Evolutionary conservation across 2,113 vertebrate species (phyloP).

Genomic region (Toxotes jaculatrix): DNA sequence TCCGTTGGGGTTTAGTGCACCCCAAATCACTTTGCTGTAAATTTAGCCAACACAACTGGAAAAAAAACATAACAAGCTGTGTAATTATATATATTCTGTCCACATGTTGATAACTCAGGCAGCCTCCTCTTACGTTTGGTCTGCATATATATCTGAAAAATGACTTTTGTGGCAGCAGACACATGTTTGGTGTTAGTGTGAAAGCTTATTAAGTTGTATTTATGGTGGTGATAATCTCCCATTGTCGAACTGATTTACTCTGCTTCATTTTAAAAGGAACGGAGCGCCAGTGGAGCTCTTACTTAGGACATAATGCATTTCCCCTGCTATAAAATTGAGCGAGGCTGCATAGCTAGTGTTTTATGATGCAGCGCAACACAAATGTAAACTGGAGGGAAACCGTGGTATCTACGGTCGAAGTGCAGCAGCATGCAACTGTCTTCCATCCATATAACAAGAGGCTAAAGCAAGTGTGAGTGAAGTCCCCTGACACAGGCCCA

Average conservation of each 20-base stretch:
- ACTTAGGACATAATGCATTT: constrained; percentile 40
- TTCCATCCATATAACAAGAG: constrained; percentile 31
- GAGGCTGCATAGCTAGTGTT: constrained; percentile 28
- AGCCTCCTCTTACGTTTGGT: not conserved
- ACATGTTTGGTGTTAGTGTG: constrained; percentile 52
- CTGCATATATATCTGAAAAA: constrained; percentile 5
- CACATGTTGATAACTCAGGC: constrained; percentile 23
- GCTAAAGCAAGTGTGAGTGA: constrained; percentile 15
- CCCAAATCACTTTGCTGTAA: constrained; percentile 15
- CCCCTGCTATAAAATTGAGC: constrained; percentile 27
- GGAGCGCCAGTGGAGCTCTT: not conserved
- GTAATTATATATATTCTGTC: constrained; percentile 14
- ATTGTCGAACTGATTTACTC: constrained; percentile 41
- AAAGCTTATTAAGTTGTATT: constrained; percentile 62
- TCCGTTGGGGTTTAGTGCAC: no score
- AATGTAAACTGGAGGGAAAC: constrained; percentile 24
- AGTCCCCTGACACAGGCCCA: constrained; percentile 15
- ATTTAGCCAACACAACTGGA: not conserved
- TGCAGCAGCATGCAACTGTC: constrained; percentile 37
- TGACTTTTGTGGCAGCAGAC: constrained; percentile 15
- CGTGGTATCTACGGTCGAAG: not conserved
- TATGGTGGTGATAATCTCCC: constrained; percentile 55
- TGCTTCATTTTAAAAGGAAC: not conserved
- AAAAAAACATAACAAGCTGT: not conserved
- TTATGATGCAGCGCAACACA: constrained; percentile 24